phyloP scores from a whole-genome alignment of 1,140 invertebrate species.

The Papilio machaon region DNA sequence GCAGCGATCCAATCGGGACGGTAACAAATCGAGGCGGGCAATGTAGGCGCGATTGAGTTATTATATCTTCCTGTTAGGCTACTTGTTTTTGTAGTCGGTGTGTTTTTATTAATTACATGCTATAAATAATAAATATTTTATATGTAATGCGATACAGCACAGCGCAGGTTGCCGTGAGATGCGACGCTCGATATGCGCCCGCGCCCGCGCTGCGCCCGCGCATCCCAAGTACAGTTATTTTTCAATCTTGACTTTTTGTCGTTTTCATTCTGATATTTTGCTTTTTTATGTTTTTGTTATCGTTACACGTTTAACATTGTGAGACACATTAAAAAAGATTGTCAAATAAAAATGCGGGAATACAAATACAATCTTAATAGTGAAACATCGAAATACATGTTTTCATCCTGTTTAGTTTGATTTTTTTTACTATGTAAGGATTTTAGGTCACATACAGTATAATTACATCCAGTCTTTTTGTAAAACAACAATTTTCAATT shows the following conservation, averaged over 20 bases:
- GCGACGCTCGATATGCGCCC: constrained; percentile 60
- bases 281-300: constrained; percentile 22
- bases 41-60: constrained; percentile 78
- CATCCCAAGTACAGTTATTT: constrained; percentile 66
- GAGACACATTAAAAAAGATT: neutral
- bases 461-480: too few species aligned
- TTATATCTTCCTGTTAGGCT: constrained; percentile 80
- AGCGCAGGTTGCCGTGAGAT: constrained; percentile 60
- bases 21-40: constrained; percentile 71
- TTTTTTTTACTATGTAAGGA: neutral
- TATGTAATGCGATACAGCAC: constrained; percentile 73
- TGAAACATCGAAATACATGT: neutral
- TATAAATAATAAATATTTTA: constrained; percentile 82
- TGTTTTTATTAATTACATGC: constrained; percentile 80
- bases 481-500: too few species aligned
- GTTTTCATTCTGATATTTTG: constrained; percentile 50
- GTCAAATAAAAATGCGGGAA: neutral
- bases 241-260: constrained; percentile 70
- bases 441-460: neutral
- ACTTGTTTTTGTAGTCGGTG: constrained; percentile 79
- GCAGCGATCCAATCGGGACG: constrained; percentile 74
- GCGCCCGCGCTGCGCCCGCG: constrained; percentile 37
- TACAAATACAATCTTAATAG: neutral
- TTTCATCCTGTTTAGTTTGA: too few species aligned
- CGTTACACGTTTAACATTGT: constrained; percentile 21